Base-by-base conservation (phyloP, 2,113 vertebrate species). In the Phyllopteryx taeniolatus region DNA sequence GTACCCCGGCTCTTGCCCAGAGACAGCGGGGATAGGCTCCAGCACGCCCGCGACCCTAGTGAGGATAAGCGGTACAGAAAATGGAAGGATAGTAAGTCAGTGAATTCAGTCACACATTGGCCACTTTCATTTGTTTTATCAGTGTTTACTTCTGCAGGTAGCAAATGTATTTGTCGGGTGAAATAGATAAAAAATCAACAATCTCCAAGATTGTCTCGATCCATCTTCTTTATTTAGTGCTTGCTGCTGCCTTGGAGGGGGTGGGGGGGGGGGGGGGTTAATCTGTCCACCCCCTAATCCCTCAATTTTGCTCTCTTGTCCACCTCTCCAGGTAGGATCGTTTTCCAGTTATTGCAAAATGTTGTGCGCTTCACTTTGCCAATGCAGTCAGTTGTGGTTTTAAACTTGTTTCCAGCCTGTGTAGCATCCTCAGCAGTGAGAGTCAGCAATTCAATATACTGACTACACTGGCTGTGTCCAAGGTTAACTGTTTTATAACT, bases 311-410 rank as follows among this genome's bases (percentile, higher is more conserved):
- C 59, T 61, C 33, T 61, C 13, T 19, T 61, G 59, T 7, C 31
- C 59, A 61, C 35, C 31, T 17, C 33, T 61, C 59, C 14, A 61
- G 31, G 59, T 61, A 35, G 33, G 61, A 63, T 12, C 8, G 8
- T 63, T 65, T 65, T 65, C 20, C 20, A 44, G 63, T 44, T 65
- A 65, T 65, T 65, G 63, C 42, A n/a, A 65, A 46, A 44, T 27
- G 4, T 46, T 27, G 63, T 46, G 31, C 8, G 59, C 33, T 61
- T 39, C 59, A 39, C 31, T 61, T 61, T 61, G 42, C n/a, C 6
- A n/a, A n/a, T 20, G 17, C 27, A 22, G 33, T 59, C 27, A 59
- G 20, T 7, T 2, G 1, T 3, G 42, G 5, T 42, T 43, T 63
- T 43, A 43, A 63, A 12, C 19, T 5, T 20, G 17, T 63, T 63